Base-by-base conservation (phyloP, 2,888 invertebrate genomes). In the Tiliacea citrago region DNA sequence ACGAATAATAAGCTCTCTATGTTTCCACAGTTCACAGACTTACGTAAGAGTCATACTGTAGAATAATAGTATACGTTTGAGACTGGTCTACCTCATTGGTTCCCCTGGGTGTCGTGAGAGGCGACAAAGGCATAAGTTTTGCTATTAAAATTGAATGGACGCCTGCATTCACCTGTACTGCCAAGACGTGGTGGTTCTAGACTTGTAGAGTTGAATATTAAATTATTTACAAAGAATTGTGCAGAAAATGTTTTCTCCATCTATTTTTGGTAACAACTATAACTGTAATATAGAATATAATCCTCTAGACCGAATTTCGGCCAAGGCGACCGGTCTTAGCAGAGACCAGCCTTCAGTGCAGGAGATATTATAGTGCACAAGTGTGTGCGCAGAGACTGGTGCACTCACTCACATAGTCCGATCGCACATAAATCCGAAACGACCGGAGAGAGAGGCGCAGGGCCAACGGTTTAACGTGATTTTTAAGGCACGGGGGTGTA, bases 71-170 rank as follows among this genome's bases (percentile, higher is more conserved):
- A 4, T 53, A 74, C 45, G 57, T 57, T 81, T 62, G 24, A 24
- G 77, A 53, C 67, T 57, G 68, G 82, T 81, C 68, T 51, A 55
- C 55, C 58, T 68, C 68, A 66, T 24, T n/a, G 65, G 47, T 45
- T 82, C 77, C 58, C 71, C 35, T 55, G 77, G 12, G 77, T 71
- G 49, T 53, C n/a, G 67, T 63, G 35, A 29, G 58, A 65, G 73
- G 70, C 51, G 55, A 73, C 62, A 53, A 58, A 77, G 53, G 67
- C 67, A 60, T 78, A 73, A 72, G 82, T 77, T 80, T 81, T 47
- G 71, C 73, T 75, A 77, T 75, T 78, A 79, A 79, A 84, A 84
- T 82, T 75, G 81, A 79, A 87, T 83, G 79, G 82, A 76, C 79
- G 71, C 76, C 74, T 81, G 83, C 81, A 73, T 75, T 72, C 74